These are phyloP conservation scores for Eristalis arbustorum DNA, from an alignment of 2,888 invertebrate genomes.

Conservation along the genomic window DNA sequence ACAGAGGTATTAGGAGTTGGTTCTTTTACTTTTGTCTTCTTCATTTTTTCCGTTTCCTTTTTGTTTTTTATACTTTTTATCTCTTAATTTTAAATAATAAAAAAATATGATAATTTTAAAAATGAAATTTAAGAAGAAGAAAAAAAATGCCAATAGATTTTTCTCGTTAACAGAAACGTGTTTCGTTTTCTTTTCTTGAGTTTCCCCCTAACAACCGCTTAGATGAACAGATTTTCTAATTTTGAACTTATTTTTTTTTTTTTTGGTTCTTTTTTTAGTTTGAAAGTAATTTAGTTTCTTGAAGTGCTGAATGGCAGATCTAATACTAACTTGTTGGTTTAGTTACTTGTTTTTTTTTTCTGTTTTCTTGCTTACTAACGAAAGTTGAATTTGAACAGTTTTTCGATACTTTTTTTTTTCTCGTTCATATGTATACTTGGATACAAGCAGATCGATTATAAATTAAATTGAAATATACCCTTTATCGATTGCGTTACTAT, in stretches of 20 bases:
- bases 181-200: not conserved
- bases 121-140: not conserved
- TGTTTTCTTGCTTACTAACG: not conserved
- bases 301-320: slow-evolving; percentile 32
- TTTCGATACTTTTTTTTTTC: too few species aligned
- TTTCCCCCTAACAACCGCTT: not conserved
- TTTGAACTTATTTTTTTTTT: too few species aligned
- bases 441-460: too few species aligned
- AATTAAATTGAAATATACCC: too few species aligned
- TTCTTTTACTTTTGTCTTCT: slow-evolving; percentile 20
- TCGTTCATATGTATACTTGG: too few species aligned
- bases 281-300: not conserved
- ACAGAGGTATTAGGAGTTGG: slow-evolving; percentile 61
- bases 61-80: not conserved
- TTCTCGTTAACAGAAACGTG: not conserved
- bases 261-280: not conserved
- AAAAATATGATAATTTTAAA: not conserved
- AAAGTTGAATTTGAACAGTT: not conserved
- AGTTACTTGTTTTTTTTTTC: not conserved
- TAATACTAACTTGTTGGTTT: not conserved
- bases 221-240: not conserved
- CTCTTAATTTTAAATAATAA: not conserved
- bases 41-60: slow-evolving; percentile 17
- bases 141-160: not conserved
- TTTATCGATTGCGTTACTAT: too few species aligned